Percentiles rank a stretch among this genome's conserved stretches.
These are phyloP conservation scores for Amphiduros pacificus DNA, from an alignment of 2,888 invertebrate species.

Conservation along the genomic window DNA sequence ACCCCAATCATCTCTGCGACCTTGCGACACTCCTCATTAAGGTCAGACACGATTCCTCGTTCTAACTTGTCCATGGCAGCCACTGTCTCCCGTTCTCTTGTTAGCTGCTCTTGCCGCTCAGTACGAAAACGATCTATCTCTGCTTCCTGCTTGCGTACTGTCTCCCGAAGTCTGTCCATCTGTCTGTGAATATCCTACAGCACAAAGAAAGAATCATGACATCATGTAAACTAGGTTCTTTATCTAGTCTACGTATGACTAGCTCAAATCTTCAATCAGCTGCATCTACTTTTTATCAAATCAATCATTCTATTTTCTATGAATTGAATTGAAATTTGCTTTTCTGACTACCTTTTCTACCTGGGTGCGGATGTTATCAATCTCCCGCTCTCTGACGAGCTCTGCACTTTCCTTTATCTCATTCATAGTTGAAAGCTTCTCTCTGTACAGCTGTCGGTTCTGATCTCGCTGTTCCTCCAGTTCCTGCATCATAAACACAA, in stretches of 20 bases:
- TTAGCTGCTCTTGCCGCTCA: constrained; percentile 30
- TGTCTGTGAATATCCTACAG: constrained; percentile 45
- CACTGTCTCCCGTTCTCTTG: constrained; percentile 38
- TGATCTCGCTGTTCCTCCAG: constrained; percentile 45
- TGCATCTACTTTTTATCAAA: too few relatives aligned
- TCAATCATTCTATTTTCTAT: not conserved
- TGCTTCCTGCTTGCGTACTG: constrained; percentile 41
- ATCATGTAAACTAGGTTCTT: not conserved
- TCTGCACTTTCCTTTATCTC: constrained; percentile 47
- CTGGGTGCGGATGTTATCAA: constrained; percentile 43
- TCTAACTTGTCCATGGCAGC: constrained; percentile 39
- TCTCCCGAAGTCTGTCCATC: constrained; percentile 40
- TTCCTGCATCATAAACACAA: constrained; percentile 41
- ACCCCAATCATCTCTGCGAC: constrained; percentile 46
- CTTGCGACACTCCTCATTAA: constrained; percentile 53
- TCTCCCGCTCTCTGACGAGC: constrained; percentile 42
- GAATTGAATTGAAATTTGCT: not conserved
- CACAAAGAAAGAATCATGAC: not conserved
- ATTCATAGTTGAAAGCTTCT: constrained; percentile 47
- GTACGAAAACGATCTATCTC: constrained; percentile 35
- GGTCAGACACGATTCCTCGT: constrained; percentile 45
- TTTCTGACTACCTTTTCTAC: constrained; percentile 24
- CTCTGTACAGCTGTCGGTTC: constrained; percentile 42
- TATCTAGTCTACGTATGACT: too few relatives aligned
- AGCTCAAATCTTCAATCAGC: too few relatives aligned